Evolutionary conservation across 2,797 vertebrate species (phyloP).

Genomic region (Mormyrus hasselquistii): DNA sequence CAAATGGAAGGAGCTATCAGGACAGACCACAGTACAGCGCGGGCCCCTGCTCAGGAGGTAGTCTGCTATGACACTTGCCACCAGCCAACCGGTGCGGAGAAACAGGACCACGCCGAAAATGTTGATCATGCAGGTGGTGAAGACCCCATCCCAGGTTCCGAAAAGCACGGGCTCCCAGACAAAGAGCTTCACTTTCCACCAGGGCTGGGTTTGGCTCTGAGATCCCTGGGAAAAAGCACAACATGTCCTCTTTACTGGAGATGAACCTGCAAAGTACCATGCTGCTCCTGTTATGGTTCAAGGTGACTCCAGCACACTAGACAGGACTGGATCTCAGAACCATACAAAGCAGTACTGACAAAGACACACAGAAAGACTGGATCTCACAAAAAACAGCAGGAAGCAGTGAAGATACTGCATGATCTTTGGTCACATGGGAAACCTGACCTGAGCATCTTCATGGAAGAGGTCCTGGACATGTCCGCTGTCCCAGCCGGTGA

Average conservation of each 20-base stretch:
- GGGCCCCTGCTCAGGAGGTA: neutral
- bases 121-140: slow-evolving; percentile 99
- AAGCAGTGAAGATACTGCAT: neutral
- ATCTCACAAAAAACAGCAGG: neutral
- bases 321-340: neutral
- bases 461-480: slow-evolving; percentile 84
- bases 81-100: slow-evolving; percentile 88
- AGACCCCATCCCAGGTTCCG: slow-evolving; percentile 96
- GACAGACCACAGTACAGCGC: neutral
- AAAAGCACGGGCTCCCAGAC: slow-evolving; percentile 95
- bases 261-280: neutral
- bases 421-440: neutral
- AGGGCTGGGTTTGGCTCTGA: slow-evolving; percentile 70
- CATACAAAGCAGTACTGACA: neutral
- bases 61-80: slow-evolving; percentile 68
- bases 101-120: slow-evolving; percentile 97
- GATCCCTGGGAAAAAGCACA: slow-evolving; percentile 43
- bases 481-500: slow-evolving; percentile 31
- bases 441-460: slow-evolving; percentile 81
- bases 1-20: neutral
- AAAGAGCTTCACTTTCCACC: slow-evolving; percentile 93
- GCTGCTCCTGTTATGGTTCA: neutral
- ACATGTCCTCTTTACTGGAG: neutral
- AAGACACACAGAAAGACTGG: neutral
- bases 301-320: neutral